These are phyloP conservation scores for Acronicta psi DNA, from an alignment of 2,888 invertebrate species.

Conservation along the genomic window DNA sequence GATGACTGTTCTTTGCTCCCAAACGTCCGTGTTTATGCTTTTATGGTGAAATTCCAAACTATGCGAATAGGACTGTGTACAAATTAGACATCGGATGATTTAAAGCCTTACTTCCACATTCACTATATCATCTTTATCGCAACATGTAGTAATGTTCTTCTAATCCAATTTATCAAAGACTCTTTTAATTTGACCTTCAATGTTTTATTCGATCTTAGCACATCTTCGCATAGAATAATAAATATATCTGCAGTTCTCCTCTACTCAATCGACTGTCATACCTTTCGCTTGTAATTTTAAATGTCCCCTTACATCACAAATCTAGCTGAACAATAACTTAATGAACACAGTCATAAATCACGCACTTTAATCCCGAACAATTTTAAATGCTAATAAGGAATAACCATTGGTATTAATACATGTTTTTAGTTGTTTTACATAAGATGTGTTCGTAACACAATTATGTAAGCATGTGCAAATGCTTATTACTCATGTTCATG, in stretches of 20 bases:
- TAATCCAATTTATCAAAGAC: neutral
- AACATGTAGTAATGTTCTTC: too few relatives aligned
- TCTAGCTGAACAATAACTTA: constrained; percentile 1
- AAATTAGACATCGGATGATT: too few relatives aligned
- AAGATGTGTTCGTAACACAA: constrained; percentile 24
- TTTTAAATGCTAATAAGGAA: constrained; percentile 9
- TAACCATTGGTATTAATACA: neutral
- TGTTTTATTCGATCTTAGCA: neutral
- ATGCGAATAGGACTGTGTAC: too few relatives aligned
- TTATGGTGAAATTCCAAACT: too few relatives aligned
- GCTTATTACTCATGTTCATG: constrained; percentile 3
- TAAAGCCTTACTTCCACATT: too few relatives aligned
- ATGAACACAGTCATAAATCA: constrained; percentile 2
- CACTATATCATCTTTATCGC: too few relatives aligned
- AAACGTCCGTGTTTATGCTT: too few relatives aligned
- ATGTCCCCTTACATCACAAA: neutral
- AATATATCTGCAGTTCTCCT: neutral
- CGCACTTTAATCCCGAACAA: neutral
- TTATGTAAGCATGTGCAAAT: constrained; percentile 28
- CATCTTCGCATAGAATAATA: too few relatives aligned
- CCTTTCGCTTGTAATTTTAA: neutral
- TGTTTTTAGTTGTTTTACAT: constrained; percentile 21
- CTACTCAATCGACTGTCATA: constrained; percentile 1
- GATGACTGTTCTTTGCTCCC: too few relatives aligned
- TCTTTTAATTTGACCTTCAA: neutral